Evolutionary conservation across 2,797 vertebrate genomes (phyloP), one percentile per base, ranked within the genome.

Genomic region (Gadopsis marmoratus): DNA sequence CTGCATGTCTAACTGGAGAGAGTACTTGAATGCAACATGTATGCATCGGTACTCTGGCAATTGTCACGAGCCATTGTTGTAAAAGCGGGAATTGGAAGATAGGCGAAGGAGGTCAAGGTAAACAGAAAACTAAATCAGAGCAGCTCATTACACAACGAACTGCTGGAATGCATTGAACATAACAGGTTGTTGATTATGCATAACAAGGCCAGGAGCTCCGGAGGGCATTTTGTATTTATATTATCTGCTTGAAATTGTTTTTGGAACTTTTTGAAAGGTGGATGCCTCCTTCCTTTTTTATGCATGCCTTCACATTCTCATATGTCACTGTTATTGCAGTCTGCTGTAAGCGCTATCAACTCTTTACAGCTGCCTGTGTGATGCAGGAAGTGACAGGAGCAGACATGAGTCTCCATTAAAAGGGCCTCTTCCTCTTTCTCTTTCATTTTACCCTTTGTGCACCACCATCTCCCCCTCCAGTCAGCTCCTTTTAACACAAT

Each of bases 301-400:
- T 56, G 31, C 77, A 48, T 62, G 62, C 77, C 76, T 77, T 78
- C 56, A 63, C 54, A 21, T 58, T 74, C 61, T 83, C 60, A 43
- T 60, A 54, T 86, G 73, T 81, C 86, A 59, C 58, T 37, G 69
- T 84, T 79, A 69, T 56, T 73, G 62, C 79, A 86, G 70, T 72
- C 55, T 80, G 83, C 78, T 82, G 48, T 71, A 71, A 80, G 87
- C 51, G 19, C 56, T 72, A 76, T 80, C 70, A 72, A 59, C 65
- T 71, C 74, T 87, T 79, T 67, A 7, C 61, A 71, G 23, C 83
- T 33, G 76, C 29, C 35, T 53, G 58, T 83, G 76, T 84, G 79
- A 85, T 68, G 29, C 55, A 47, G 66, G 74, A 89, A 88, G 82
- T 84, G 90, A 89, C 86, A 90, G 82, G 53, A 77, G 51, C 81